Evolutionary conservation across 2,797 vertebrate species (phyloP).

Genomic region (Chrosomus eos): DNA sequence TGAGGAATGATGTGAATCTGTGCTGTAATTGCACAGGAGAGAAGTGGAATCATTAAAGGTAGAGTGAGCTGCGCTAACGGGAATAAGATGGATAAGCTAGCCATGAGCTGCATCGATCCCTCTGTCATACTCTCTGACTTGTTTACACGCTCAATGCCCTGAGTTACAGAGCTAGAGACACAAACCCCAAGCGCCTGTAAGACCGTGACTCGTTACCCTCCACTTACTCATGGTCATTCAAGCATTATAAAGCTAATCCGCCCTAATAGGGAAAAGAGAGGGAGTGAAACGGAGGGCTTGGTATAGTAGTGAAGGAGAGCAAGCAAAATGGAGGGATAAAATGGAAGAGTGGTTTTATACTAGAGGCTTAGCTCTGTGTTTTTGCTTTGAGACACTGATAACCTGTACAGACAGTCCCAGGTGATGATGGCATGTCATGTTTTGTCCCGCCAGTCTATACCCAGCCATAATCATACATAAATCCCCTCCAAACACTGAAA

Average conservation of each 20-base stretch:
- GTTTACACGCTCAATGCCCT: conserved; percentile 55
- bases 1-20: neutral
- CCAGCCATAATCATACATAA: conserved; percentile 38
- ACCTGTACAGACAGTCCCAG: conserved; percentile 58
- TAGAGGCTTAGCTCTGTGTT: conserved; percentile 68
- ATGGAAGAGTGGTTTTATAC: conserved; percentile 66
- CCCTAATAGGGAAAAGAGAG: conserved; percentile 78
- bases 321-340: conserved; percentile 57
- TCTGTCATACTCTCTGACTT: conserved; percentile 49
- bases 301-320: conserved; percentile 37
- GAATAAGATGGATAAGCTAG: conserved; percentile 56
- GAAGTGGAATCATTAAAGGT: conserved; percentile 39
- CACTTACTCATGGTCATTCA: conserved; percentile 78
- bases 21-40: conserved; percentile 27
- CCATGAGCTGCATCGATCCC: conserved; percentile 53
- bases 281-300: conserved; percentile 25
- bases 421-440: conserved; percentile 37
- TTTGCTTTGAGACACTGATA: conserved; percentile 68
- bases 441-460: conserved; percentile 3
- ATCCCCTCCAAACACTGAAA: conserved; percentile 14
- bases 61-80: conserved; percentile 20
- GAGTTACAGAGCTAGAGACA: conserved; percentile 59
- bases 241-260: conserved; percentile 82
- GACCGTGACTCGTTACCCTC: conserved; percentile 73
- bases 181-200: conserved; percentile 62